A percentile compares a stretch with the other conserved stretches of the same genome.
Evolutionary conservation across 2,888 invertebrate genomes (phyloP).

Genomic region (Catonia carolina): DNA sequence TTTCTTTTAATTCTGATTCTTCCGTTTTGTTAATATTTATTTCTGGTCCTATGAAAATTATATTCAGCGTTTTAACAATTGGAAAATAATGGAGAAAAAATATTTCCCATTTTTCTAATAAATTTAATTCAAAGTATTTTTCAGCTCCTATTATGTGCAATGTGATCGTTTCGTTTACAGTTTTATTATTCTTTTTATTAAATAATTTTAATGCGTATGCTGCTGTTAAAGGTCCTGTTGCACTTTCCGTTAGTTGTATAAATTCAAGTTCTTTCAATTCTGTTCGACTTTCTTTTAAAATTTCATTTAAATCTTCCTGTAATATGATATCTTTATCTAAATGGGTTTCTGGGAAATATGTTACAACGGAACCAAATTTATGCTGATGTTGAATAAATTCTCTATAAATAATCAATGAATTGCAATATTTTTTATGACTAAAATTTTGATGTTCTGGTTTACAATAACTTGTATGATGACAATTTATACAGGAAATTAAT

Average conservation of each 20-base stretch:
- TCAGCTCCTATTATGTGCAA: slow-evolving; percentile 61
- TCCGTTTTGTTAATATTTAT: slow-evolving; percentile 38
- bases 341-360: slow-evolving; percentile 7
- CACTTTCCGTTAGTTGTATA: slow-evolving; percentile 35
- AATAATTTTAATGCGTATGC: slow-evolving; percentile 27
- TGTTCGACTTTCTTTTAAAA: not conserved
- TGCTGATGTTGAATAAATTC: slow-evolving; percentile 46
- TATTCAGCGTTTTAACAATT: slow-evolving; percentile 47
- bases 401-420: slow-evolving; percentile 53
- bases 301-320: slow-evolving; percentile 1
- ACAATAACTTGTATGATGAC: slow-evolving; percentile 48
- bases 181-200: slow-evolving; percentile 8
- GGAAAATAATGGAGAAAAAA: slow-evolving; percentile 60
- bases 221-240: slow-evolving; percentile 35
- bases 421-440: slow-evolving; percentile 56
- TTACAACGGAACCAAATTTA: slow-evolving; percentile 9
- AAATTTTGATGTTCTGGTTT: slow-evolving; percentile 38
- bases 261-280: slow-evolving; percentile 13
- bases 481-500: slow-evolving; percentile 50
- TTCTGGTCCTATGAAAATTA: slow-evolving; percentile 61
- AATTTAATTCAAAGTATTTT: slow-evolving; percentile 62
- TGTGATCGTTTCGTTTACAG: slow-evolving; percentile 30
- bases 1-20: slow-evolving; percentile 37
- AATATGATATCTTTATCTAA: not conserved
- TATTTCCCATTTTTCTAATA: slow-evolving; percentile 62